Evolutionary conservation across 2,797 vertebrate species (phyloP).

Genomic region (Hoplostethus mediterraneus): DNA sequence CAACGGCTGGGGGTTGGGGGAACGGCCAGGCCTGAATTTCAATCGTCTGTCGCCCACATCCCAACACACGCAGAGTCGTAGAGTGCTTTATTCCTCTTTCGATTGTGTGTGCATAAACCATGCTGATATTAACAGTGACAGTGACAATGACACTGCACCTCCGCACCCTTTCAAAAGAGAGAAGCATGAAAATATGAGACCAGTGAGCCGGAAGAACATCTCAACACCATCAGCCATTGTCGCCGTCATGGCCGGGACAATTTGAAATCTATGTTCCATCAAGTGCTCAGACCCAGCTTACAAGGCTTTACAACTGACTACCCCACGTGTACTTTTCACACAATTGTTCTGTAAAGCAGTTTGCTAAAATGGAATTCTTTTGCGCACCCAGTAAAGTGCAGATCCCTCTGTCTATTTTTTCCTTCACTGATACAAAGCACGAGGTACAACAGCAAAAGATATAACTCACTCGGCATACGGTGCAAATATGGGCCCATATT

Average conservation of each 20-base stretch:
- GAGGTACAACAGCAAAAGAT: constrained; percentile 37
- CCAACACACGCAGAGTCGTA: neutral
- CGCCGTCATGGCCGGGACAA: constrained; percentile 15
- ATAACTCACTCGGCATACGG: constrained; percentile 38
- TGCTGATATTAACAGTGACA: constrained; percentile 46
- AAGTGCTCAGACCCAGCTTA: neutral
- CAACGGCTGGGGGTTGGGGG: constrained; percentile 9
- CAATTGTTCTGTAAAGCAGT: neutral
- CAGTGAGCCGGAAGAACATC: constrained; percentile 53
- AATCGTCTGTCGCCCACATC: constrained; percentile 37
- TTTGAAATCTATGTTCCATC: constrained; percentile 27
- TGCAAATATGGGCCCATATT: constrained; percentile 27
- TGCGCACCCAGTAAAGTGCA: constrained; percentile 39
- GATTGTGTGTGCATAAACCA: constrained; percentile 39
- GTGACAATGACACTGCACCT: constrained; percentile 17
- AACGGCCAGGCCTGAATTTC: constrained; percentile 48
- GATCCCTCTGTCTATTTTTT: constrained; percentile 16
- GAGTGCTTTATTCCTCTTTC: constrained; percentile 21
- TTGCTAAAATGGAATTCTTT: constrained; percentile 63
- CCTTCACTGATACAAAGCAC: constrained; percentile 12
- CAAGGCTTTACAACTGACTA: neutral
- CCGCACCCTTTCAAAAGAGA: constrained; percentile 11
- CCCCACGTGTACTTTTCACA: too few species aligned
- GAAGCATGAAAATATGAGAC: constrained; percentile 33
- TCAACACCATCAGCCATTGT: constrained; percentile 13